phyloP scores from a whole-genome alignment of 2,888 invertebrate genomes.

The Leucophora obtusa region DNA sequence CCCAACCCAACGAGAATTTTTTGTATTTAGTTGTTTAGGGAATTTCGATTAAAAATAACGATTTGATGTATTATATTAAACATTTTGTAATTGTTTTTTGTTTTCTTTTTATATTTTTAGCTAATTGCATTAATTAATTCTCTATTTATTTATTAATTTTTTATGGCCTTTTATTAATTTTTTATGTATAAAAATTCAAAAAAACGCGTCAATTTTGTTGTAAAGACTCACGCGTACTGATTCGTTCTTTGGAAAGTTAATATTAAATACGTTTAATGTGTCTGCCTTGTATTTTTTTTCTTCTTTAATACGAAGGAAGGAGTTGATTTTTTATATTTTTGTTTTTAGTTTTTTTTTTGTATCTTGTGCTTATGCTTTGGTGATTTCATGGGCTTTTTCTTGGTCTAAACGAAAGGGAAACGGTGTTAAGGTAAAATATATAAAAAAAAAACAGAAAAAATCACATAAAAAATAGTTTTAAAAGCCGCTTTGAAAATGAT shows the following conservation, averaged over 20 bases:
- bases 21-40: background rate
- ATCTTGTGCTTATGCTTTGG: conserved; percentile 43
- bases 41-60: background rate
- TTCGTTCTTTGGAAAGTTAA: conserved; percentile 60
- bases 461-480: conserved; percentile 63
- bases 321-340: conserved; percentile 60
- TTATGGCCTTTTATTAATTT: conserved; percentile 1
- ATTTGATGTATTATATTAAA: background rate
- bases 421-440: conserved; percentile 26
- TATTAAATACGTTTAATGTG: conserved; percentile 61
- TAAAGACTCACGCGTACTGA: conserved; percentile 75
- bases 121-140: conserved; percentile 16
- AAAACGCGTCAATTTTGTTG: conserved; percentile 71
- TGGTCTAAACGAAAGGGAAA: conserved; percentile 50
- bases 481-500: conserved; percentile 63
- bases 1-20: background rate
- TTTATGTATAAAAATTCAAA: conserved; percentile 20
- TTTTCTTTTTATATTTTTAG: conserved; percentile 1
- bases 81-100: conserved; percentile 16
- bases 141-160: conserved; percentile 30
- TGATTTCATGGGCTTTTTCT: conserved; percentile 53
- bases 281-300: conserved; percentile 55
- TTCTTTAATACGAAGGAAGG: conserved; percentile 44
- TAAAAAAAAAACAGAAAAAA: conserved; percentile 32
- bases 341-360: conserved; percentile 51